Evolutionary conservation across 2,797 vertebrate species (phyloP), one percentile per base, ranked within the genome.

Genomic region (Alectoris magna): DNA sequence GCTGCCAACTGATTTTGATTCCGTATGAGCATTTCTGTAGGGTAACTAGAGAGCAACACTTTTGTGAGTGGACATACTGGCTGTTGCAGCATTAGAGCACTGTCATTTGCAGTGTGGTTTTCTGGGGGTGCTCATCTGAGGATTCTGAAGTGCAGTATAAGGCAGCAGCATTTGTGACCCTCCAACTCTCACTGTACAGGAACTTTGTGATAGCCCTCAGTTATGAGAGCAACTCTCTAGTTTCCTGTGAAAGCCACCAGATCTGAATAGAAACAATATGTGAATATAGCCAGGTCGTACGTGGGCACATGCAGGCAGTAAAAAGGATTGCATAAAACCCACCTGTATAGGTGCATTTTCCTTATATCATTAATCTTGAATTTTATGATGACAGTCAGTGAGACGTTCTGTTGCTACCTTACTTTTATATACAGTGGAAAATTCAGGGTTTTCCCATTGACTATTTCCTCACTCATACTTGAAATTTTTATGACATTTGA

Each of bases 271-370:
- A 76, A 91, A 29, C 11, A 43, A 5, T 39, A 17, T 0, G 3
- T 49, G n/a, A 44, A 21, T 9, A 11, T 43, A 36, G 27, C 36
- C 6, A 11, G n/a, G 16, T 36, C 36, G 51, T 51, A 13, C 11
- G 11, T 70, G 24, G 12, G 75, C 21, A 36, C 39, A 18, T 18
- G 34, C 3, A 36, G 38, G 5, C 9, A 27, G 5, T 22, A 78
- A 72, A 88, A 6, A 60, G 38, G 9, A 44, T 56, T 34, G 24
- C 43, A 36, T 48, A 14, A 29, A 48, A 17, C 38, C 5, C 4
- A 1, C 26, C 21, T 49, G 1, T 56, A 27, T 1, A 1, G 1
- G 4, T 18, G 27, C 10, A 9, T 9, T 34, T 79, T 73, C 22
- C 27, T 56, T 56, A 13, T 70, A 56, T 43, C 29, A 15, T 77